These are phyloP conservation scores for Latrodectus geometricus DNA, from an alignment of 1,140 invertebrate genomes.

Conservation along the genomic window DNA sequence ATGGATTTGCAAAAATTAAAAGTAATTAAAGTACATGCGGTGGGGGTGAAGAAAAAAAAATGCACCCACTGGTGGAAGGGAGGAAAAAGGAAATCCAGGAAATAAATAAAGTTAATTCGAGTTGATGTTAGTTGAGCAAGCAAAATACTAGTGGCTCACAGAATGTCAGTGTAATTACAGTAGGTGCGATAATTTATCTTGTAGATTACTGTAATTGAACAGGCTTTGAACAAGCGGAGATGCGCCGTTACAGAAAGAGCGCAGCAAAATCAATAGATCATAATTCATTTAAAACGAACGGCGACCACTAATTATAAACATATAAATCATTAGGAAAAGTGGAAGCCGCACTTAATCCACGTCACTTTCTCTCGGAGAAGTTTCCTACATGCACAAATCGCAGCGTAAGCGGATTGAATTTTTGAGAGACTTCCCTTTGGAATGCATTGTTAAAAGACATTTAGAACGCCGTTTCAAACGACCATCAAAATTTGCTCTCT, in stretches of 20 bases:
- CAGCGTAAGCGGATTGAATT: no score
- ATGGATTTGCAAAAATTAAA: conserved; percentile 62
- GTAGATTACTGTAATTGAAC: conserved; percentile 61
- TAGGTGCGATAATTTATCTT: conserved; percentile 62
- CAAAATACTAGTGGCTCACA: conserved; percentile 49
- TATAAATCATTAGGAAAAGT: conserved; percentile 62
- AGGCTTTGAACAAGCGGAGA: conserved; percentile 55
- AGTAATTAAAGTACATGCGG: conserved; percentile 57
- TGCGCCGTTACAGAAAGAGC: conserved; percentile 53
- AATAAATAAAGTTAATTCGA: conserved; percentile 62
- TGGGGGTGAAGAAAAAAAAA: conserved; percentile 33
- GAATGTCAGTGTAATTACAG: conserved; percentile 60
- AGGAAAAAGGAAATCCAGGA: conserved; percentile 51
- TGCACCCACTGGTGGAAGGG: background rate
- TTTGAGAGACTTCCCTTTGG: no score
- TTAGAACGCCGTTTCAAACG: no score
- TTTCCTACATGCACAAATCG: no score
- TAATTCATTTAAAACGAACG: conserved; percentile 60
- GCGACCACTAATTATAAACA: conserved; percentile 61
- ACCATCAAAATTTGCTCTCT: no score
- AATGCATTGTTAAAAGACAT: no score
- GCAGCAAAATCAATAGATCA: conserved; percentile 59
- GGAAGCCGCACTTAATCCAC: conserved; percentile 58
- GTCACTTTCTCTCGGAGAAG: background rate
- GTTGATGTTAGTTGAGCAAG: conserved; percentile 40